A percentile compares a stretch with the other conserved stretches of the same genome.
These are phyloP conservation scores for Chrysemys picta DNA, from an alignment of 2,113 vertebrate species.

Conservation along the genomic window DNA sequence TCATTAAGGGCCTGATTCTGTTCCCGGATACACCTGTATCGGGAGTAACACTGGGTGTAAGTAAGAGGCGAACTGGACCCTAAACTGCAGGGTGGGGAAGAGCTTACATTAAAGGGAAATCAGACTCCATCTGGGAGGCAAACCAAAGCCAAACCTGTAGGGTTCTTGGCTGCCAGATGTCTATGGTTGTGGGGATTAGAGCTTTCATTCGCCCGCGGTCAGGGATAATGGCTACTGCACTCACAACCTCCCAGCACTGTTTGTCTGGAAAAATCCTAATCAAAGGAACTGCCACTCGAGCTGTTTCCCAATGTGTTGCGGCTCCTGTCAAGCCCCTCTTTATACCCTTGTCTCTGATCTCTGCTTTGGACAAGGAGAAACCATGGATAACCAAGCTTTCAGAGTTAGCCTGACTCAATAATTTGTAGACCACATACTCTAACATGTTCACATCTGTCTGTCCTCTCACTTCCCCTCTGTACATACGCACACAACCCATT, in stretches of 20 bases:
- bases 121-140: background rate
- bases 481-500: background rate
- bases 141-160: background rate
- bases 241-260: background rate
- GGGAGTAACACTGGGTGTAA: background rate
- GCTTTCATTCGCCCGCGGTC: background rate
- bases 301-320: fast-evolving
- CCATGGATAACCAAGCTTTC: background rate
- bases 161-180: background rate
- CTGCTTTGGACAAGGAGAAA: background rate
- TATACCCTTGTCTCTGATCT: background rate
- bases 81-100: fast-evolving
- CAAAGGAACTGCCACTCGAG: background rate
- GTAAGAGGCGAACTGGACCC: background rate
- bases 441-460: background rate
- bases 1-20: background rate
- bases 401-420: no score
- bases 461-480: background rate
- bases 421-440: background rate
- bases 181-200: background rate
- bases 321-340: fast-evolving
- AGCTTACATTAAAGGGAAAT: background rate
- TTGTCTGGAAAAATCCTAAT: background rate
- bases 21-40: fast-evolving
- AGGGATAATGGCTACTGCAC: background rate